Evolutionary conservation across 1,140 invertebrate genomes (phyloP).

Genomic region (Brachionus paranguensis): DNA sequence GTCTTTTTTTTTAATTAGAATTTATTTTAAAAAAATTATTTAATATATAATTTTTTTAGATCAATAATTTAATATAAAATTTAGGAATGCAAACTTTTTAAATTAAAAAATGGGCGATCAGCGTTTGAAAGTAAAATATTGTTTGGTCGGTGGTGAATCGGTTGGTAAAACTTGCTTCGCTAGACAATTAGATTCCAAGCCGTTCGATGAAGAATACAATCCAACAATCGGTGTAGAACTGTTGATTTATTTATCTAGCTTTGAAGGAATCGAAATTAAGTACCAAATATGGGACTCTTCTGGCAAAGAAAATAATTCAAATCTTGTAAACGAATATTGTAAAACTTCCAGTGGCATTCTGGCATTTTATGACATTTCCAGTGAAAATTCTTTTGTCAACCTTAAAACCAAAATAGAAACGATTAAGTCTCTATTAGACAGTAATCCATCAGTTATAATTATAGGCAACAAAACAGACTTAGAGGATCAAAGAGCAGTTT

Average conservation of each 20-base stretch:
- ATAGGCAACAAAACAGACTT: slow-evolving; percentile 19
- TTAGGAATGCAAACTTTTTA: neutral
- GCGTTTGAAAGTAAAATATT: neutral
- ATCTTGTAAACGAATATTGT: slow-evolving; percentile 6
- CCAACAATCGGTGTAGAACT: neutral
- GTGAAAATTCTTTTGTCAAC: neutral
- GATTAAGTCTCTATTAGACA: neutral
- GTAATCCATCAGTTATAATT: neutral
- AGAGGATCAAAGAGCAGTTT: neutral
- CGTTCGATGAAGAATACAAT: slow-evolving; percentile 5
- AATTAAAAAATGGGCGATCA: neutral
- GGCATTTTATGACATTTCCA: slow-evolving; percentile 6
- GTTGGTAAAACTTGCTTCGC: neutral
- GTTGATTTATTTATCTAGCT: neutral
- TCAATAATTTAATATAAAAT: neutral
- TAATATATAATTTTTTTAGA: too few relatives aligned
- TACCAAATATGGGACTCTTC: slow-evolving; percentile 6
- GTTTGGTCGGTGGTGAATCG: neutral
- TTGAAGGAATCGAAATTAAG: neutral
- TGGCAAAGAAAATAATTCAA: neutral
- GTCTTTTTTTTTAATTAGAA: too few relatives aligned
- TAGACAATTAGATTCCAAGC: neutral
- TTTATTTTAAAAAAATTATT: too few relatives aligned
- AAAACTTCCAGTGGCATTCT: slow-evolving; percentile 5
- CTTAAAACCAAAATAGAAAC: neutral